A percentile compares a stretch with the other conserved stretches of the same genome.
These are phyloP conservation scores for Ptiloglossa arizonensis DNA, from an alignment of 1,140 invertebrate species.

Conservation along the genomic window DNA sequence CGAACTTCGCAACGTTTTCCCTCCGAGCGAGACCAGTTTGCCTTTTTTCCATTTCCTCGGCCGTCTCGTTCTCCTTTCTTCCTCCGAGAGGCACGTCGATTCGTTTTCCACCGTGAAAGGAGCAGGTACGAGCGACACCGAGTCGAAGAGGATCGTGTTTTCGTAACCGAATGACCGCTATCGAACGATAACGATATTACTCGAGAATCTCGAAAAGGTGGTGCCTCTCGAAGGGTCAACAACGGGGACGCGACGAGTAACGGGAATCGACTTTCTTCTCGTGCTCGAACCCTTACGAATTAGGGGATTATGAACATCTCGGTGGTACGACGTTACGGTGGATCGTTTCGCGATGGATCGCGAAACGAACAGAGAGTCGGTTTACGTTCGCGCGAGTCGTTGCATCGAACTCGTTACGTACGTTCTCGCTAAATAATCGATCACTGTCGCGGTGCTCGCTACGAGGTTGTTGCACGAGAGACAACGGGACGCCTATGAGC, in stretches of 20 bases:
- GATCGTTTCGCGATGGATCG: too few relatives aligned
- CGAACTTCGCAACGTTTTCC: slow-evolving; percentile 23
- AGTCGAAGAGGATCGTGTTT: not conserved
- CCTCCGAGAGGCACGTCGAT: not conserved
- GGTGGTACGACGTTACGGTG: too few relatives aligned
- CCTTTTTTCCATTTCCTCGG: slow-evolving; percentile 22
- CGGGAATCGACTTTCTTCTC: not conserved
- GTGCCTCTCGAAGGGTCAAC: not conserved
- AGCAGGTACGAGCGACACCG: not conserved
- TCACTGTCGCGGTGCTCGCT: too few relatives aligned
- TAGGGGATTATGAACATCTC: not conserved
- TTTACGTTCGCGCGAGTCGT: too few relatives aligned
- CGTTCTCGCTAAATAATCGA: too few relatives aligned
- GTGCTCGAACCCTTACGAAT: not conserved
- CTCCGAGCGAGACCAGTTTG: not conserved
- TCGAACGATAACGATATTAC: not conserved
- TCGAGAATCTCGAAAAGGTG: not conserved
- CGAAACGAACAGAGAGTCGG: too few relatives aligned
- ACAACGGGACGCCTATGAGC: too few relatives aligned
- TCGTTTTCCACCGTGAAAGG: slow-evolving; percentile 20
- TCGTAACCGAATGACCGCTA: not conserved
- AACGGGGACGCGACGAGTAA: too few relatives aligned
- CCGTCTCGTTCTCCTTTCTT: slow-evolving; percentile 16
- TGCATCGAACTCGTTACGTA: too few relatives aligned
- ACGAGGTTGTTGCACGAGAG: too few relatives aligned